Evolutionary conservation across 2,888 invertebrate species (phyloP), one percentile per base, ranked within the genome.

Genomic region (Cerastis leucographa): DNA sequence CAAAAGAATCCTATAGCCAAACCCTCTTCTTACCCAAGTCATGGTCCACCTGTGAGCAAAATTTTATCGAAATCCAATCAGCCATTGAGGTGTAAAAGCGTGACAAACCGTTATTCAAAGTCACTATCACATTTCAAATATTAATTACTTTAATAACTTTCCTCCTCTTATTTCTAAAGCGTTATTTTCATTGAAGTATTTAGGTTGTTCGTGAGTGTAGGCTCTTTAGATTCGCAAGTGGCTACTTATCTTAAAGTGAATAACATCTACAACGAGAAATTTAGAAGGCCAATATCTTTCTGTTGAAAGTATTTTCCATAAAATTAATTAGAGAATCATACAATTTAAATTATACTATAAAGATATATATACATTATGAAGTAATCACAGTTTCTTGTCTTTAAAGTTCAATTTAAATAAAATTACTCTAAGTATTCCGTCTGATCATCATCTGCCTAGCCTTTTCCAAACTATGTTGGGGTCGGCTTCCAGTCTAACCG

Each of bases 131-230:
- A 14, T 64, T n/a, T 7, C 14, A n/a, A 40, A n/a, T 40, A 62
- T 59, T 59, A 9, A 9, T 29, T 25, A 56, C 56, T 82, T 80
- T 76, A 61, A 67, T 61, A 82, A 62, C 14, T 76, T 66, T 73
- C 14, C 5, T 35, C 1, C 19, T 25, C 17, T 62, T 67, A 46
- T 44, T 44, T 64, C 35, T 49, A 42, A 42, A 2, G 11, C 25
- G 35, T 35, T n/a, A 14, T 46, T 49, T 35, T 62, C 19, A 59
- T 25, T 35, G 11, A 66, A 80, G 44, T 64, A 54, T 62, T 67
- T n/a, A 44, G 61, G 46, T 62, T 56, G 2, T 6, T 14, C 6
- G 25, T 8, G 61, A 56, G 29, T 25, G 29, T 56, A 25, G 35
- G 54, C 22, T 29, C 12, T 59, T 29, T 59, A 42, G n/a, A 66